Evolutionary conservation across 1,140 invertebrate species (phyloP).

Genomic region (Heliconius congener): DNA sequence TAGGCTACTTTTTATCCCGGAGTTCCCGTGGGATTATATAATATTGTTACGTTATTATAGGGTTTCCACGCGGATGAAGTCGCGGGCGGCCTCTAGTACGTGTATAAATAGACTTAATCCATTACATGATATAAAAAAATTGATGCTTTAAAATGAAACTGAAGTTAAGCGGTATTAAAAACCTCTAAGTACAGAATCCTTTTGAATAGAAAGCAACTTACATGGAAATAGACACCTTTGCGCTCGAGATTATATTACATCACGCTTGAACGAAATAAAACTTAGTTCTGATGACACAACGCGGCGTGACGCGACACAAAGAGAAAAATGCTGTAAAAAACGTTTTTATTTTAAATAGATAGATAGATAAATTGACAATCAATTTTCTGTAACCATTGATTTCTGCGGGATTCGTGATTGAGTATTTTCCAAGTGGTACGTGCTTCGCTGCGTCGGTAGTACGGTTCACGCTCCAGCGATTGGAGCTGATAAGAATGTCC

Average conservation of each 20-base stretch:
- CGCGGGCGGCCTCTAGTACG: too few relatives aligned
- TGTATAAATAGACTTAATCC: too few relatives aligned
- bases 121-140: too few relatives aligned
- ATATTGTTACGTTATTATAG: too few relatives aligned
- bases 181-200: neutral
- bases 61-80: too few relatives aligned
- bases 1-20: too few relatives aligned
- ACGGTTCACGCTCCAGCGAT: constrained; percentile 8
- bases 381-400: neutral
- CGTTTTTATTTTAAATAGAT: neutral
- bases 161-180: neutral
- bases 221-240: neutral
- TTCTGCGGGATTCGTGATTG: constrained; percentile 8
- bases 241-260: neutral
- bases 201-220: neutral
- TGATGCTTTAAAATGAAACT: neutral
- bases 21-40: too few relatives aligned
- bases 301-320: neutral
- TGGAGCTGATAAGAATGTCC: neutral
- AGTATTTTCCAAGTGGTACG: constrained; percentile 15
- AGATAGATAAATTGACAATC: neutral
- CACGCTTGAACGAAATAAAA: neutral
- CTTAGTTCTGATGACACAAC: neutral
- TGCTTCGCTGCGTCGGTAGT: neutral
- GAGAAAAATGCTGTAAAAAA: neutral